These are phyloP conservation scores for Leptinotarsa rubiginosa DNA, from an alignment of 2,888 invertebrate species.

Conservation along the genomic window DNA sequence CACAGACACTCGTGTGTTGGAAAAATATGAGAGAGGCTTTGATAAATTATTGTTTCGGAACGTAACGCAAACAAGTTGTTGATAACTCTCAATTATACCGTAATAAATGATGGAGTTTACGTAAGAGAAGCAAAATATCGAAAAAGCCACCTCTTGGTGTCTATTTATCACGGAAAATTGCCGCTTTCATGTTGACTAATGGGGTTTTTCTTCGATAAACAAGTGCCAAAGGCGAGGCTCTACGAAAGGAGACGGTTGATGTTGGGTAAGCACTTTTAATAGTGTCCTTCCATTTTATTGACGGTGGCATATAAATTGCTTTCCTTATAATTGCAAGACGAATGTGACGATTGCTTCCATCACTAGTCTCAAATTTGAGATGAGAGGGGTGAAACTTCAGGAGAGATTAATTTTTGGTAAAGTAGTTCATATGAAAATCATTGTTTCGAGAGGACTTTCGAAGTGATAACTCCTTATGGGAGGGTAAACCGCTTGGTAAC, in stretches of 20 bases:
- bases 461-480: no score
- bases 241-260: not conserved
- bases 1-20: constrained; percentile 8
- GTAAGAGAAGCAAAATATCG: constrained; percentile 3
- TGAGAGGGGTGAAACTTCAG: no score
- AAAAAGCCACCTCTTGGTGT: constrained; percentile 11
- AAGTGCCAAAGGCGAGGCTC: constrained; percentile 9
- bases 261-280: not conserved
- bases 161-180: constrained; percentile 17
- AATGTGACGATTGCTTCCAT: no score
- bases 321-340: no score
- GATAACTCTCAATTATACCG: constrained; percentile 16
- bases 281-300: not conserved
- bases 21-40: constrained; percentile 9
- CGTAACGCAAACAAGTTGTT: constrained; percentile 17
- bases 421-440: no score
- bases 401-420: no score
- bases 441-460: no score
- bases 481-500: no score
- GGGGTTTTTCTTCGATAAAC: constrained; percentile 12
- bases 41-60: constrained; percentile 14
- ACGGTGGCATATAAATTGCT: no score
- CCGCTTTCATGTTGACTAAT: constrained; percentile 13
- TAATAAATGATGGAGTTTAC: constrained; percentile 16
- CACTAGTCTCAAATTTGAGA: no score